phyloP scores from a whole-genome alignment of 1,140 invertebrate genomes.

The Aethina tumida region DNA sequence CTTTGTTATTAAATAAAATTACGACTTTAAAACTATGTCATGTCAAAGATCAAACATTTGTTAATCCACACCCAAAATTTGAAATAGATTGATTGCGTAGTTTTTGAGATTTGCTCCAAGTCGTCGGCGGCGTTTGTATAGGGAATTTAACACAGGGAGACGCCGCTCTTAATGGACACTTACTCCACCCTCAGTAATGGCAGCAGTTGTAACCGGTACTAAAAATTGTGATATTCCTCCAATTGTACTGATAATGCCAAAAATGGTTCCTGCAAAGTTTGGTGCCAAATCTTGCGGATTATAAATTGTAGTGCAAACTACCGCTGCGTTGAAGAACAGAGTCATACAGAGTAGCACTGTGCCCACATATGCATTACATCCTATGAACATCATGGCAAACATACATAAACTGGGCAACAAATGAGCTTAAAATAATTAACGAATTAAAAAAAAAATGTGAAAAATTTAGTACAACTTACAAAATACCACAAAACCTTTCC shows the following conservation, averaged over 20 bases:
- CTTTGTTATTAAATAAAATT: no score
- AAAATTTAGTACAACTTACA: conserved; percentile 42
- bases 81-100: no score
- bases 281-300: conserved; percentile 78
- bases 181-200: conserved; percentile 54
- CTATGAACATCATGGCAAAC: conserved; percentile 52
- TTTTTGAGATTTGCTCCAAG: no score
- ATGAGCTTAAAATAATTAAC: conserved; percentile 61
- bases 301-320: conserved; percentile 69
- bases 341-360: conserved; percentile 61
- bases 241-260: conserved; percentile 63
- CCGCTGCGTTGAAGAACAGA: conserved; percentile 72
- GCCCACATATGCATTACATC: conserved; percentile 51
- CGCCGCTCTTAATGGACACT: no score
- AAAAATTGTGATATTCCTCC: conserved; percentile 65
- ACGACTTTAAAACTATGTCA: no score
- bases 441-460: conserved; percentile 20
- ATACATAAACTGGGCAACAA: conserved; percentile 58
- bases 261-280: conserved; percentile 68
- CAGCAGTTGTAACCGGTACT: conserved; percentile 57
- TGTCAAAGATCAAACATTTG: no score
- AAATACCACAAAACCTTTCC: conserved; percentile 60
- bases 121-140: no score
- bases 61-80: no score
- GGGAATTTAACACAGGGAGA: no score